Conservation (phyloP, 2,113 vertebrate genomes). For the Bubo blakistoni region DNA sequence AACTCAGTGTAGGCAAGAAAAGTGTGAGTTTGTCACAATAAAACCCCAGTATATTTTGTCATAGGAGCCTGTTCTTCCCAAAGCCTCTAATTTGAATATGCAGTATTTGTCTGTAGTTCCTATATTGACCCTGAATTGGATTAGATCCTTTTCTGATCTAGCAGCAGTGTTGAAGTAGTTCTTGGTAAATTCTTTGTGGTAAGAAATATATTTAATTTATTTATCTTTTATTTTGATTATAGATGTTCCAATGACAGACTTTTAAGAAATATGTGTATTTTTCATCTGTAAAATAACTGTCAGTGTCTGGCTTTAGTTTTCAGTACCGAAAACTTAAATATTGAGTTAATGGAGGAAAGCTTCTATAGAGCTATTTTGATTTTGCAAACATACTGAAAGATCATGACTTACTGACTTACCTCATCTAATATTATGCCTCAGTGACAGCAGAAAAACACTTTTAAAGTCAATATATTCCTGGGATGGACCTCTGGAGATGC, state of each 20-base stretch:
- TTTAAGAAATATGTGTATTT: background rate
- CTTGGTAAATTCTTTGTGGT: background rate
- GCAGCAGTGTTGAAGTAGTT: background rate
- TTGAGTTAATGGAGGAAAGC: background rate
- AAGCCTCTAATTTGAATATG: background rate
- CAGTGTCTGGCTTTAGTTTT: background rate
- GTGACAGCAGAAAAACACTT: background rate
- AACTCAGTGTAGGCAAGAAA: background rate
- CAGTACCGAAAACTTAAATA: background rate
- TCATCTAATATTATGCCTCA: background rate
- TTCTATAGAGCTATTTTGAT: background rate
- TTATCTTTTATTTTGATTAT: background rate
- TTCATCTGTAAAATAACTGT: background rate
- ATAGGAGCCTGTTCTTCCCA: background rate
- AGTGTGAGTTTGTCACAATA: background rate
- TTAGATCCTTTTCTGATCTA: background rate
- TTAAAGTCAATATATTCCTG: background rate
- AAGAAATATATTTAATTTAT: background rate
- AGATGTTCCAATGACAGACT: background rate
- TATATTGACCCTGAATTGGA: background rate
- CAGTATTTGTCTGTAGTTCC: background rate
- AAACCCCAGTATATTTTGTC: background rate
- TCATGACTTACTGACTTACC: background rate
- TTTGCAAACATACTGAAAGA: background rate
- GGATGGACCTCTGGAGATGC: background rate